Base-by-base conservation (phyloP, 2,797 vertebrate genomes). In the Melanotaenia parkinsoni region DNA sequence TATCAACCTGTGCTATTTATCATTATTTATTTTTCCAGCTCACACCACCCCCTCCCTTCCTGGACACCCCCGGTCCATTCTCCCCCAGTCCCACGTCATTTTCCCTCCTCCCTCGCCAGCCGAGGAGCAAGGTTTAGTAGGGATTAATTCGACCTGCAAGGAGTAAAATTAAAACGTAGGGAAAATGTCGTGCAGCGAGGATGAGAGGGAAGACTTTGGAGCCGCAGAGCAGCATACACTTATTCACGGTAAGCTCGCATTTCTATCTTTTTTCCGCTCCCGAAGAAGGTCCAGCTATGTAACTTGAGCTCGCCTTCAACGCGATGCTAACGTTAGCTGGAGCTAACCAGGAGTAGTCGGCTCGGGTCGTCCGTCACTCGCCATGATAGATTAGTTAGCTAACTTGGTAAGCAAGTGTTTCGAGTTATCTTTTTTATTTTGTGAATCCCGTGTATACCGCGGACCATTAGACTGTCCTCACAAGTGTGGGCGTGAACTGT, bases 131-230 rank as follows among this genome's bases (percentile, higher is more conserved):
- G 89, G 77, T 89, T 90, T 86, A 90, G 74, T 85, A 82, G 85
- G 89, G 91, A 91, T 90, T 90, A 86, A 85, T 85, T 72, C 82
- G 76, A 76, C 76, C 87, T 54, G 76, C 74, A 66, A 83, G 74
- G 72, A 79, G 80, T 80, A 76, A 47, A 86, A 80, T 76, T 69
- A 58, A 67, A 81, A 61, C 75, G 78, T 59, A 7, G 70, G 65
- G 51, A 86, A 85, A 35, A 95, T 95, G 94, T 95, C 94, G 80
- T 94, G 86, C 63, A 95, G 94, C 84, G 95, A 95, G 81, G 94
- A 95, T 79, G 94, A 95, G 64, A 88, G 91, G 82, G 92, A 92
- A 28, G 91, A 92, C 87, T 94, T 94, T 50, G 92, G 84, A 81
- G 82, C 69, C 30, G 74, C 67, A 22, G 92, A 93, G 2, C 92